Evolutionary conservation across 2,888 invertebrate genomes (phyloP).

Genomic region (Metopia argyrocephala): DNA sequence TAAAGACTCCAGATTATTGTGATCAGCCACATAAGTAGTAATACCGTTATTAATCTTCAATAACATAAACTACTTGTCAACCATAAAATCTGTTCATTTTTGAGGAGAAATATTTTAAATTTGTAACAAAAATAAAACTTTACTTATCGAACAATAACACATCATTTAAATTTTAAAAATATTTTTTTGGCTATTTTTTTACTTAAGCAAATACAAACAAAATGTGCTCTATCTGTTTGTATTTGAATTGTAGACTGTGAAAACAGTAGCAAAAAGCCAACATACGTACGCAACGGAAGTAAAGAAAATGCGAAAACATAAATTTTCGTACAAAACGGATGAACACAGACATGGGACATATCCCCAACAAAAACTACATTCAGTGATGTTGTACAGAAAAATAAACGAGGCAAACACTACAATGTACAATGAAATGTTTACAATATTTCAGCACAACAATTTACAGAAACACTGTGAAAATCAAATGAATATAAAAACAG

Average conservation of each 20-base stretch:
- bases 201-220: background rate
- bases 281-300: constrained; percentile 65
- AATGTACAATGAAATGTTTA: constrained; percentile 18
- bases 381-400: background rate
- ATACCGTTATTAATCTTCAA: no score
- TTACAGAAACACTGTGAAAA: background rate
- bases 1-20: no score
- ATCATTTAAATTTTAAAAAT: background rate
- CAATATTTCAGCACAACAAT: constrained; percentile 43
- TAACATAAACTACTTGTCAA: no score
- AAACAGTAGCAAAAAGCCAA: background rate
- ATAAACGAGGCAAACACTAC: constrained; percentile 29
- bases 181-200: background rate
- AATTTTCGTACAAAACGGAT: constrained; percentile 70
- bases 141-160: no score
- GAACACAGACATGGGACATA: constrained; percentile 66
- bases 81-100: no score
- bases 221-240: background rate
- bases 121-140: no score
- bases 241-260: background rate
- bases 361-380: constrained; percentile 23
- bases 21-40: no score
- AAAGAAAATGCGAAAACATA: constrained; percentile 70
- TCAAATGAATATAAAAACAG: background rate
- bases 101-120: no score